Conservation (phyloP, 2,113 vertebrate genomes). For the Pygoscelis adeliae region DNA sequence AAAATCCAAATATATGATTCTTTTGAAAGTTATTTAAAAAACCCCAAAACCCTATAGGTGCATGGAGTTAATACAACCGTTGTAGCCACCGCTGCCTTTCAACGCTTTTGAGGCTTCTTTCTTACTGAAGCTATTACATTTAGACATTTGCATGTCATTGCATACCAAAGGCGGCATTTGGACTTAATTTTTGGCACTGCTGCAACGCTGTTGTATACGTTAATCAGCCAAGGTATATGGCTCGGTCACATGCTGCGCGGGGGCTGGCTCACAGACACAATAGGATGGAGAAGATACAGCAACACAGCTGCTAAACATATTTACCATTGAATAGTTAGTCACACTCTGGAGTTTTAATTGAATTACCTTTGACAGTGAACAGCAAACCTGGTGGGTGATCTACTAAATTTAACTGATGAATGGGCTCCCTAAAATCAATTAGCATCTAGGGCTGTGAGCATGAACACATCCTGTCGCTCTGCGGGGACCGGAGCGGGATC, state of each 20-base stretch:
- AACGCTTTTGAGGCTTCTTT: neutral
- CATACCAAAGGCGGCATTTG: neutral
- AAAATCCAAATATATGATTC: neutral
- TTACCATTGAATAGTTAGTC: conserved; percentile 80
- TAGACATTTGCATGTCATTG: neutral
- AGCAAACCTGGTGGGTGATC: conserved; percentile 81
- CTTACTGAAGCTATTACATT: neutral
- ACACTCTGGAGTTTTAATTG: conserved; percentile 90
- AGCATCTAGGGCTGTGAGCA: conserved; percentile 68
- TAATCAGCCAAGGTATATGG: neutral
- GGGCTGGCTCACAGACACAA: conserved; percentile 1
- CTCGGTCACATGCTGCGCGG: neutral
- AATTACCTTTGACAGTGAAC: conserved; percentile 92
- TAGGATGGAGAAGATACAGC: neutral
- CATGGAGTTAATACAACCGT: neutral
- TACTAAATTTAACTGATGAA: conserved; percentile 68
- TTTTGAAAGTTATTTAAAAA: neutral
- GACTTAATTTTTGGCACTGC: neutral
- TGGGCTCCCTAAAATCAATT: conserved; percentile 90
- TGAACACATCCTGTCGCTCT: conserved; percentile 77
- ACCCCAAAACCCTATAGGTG: no score
- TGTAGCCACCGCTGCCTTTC: neutral
- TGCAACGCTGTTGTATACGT: neutral
- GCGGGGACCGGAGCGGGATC: neutral
- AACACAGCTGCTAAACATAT: conserved; percentile 87